Base-by-base conservation (phyloP, 2,113 vertebrate genomes). In the Alces alces region DNA sequence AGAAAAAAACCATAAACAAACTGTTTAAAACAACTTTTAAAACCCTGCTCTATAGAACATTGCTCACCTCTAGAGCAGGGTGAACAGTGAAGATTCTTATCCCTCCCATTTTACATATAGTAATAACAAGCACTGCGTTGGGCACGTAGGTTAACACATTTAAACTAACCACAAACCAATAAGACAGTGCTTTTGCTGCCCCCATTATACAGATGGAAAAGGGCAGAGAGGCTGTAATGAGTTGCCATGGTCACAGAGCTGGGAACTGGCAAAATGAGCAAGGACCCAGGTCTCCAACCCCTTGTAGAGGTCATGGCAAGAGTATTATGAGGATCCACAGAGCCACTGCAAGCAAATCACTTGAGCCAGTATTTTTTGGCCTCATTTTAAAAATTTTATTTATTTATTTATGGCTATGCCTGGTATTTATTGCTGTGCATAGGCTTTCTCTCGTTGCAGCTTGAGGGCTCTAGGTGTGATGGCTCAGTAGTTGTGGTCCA, bases 261-360 rank as follows among this genome's bases (percentile, higher is more conserved):
- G 15, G 45, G 23, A 1, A 25, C 16, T 45, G 11, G 16, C 21
- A 43, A 21, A 36, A 21, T 2, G 5, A 21, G 15, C 13, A 52
- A 43, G 21, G 36, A n/a, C 12, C 12, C 27, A 16, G 7, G 15
- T 15, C 17, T 47, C 15, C 1, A 3, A 16, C 11, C 58, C 7
- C 33, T 27, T 1, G 3, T 1, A 15, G 23, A n/a, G 39, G 17
- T 11, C 11, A 10, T 11, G 36, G 16, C 6, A 0, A n/a, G 39
- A 21, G 10, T 36, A 39, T 9, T 17, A 1, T 9, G 19, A 78
- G 17, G 79, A 39, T 45, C 25, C 55, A 17, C 1, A 10, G 36
- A 70, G 33, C 43, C 25, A 83, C 21, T 8, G 4, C 33, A 45
- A 57, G 39, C 19, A 50, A 15, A 11, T 0, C 39, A 6, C 25